A percentile compares a stretch with the other conserved stretches of the same genome.
Conservation (phyloP, 2,113 vertebrate genomes). For the Corydoras maculifer region DNA sequence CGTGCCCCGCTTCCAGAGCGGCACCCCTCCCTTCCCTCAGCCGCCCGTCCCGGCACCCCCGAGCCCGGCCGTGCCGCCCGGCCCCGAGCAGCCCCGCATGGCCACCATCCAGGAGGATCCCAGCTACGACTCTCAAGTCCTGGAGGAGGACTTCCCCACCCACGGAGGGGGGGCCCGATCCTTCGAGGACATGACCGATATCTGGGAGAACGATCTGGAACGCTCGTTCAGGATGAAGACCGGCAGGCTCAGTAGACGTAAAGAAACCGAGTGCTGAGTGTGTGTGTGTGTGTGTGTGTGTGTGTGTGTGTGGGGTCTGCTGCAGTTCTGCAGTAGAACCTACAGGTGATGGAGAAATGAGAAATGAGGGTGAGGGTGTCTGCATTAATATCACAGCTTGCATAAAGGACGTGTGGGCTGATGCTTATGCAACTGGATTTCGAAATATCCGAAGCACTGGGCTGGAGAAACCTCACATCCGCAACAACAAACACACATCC, state of each 20-base stretch:
- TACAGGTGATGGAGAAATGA: no score
- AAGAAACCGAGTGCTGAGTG: constrained; percentile 86
- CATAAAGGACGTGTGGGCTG: constrained; percentile 20
- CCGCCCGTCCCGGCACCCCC: not conserved
- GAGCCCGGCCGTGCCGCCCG: constrained; percentile 16
- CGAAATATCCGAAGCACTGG: not conserved
- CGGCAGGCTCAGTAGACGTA: constrained; percentile 76
- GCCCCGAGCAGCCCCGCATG: constrained; percentile 77
- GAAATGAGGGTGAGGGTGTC: not conserved
- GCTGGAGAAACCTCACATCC: no score
- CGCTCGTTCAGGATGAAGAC: constrained; percentile 66
- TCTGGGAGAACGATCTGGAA: constrained; percentile 64
- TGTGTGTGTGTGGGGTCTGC: no score
- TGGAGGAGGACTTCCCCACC: constrained; percentile 78
- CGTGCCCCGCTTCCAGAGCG: constrained; percentile 59
- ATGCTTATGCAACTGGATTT: constrained; percentile 17
- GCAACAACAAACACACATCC: no score
- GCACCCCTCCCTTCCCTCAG: constrained; percentile 36
- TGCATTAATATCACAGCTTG: constrained; percentile 19
- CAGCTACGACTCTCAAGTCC: constrained; percentile 73
- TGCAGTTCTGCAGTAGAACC: not conserved
- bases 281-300: constrained; percentile 1
- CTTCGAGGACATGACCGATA: constrained; percentile 86
- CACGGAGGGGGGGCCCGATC: constrained; percentile 70
- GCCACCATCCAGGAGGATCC: constrained; percentile 92